phyloP scores from a whole-genome alignment of 2,113 vertebrate species.

The Delphinapterus leucas region DNA sequence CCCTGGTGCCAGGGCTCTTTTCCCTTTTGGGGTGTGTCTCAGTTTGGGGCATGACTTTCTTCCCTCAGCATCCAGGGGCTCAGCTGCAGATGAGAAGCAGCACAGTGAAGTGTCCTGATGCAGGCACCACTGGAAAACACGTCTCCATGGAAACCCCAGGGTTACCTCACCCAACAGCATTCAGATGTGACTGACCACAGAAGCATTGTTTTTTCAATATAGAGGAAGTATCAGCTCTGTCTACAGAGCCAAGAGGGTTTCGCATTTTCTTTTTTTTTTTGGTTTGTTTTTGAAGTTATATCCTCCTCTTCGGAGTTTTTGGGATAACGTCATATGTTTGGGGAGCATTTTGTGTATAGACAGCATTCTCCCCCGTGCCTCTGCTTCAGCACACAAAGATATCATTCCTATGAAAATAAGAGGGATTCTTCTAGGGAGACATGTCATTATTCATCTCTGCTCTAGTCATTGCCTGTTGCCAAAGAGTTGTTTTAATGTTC shows the following conservation, averaged over 20 bases:
- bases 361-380: background rate
- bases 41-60: background rate
- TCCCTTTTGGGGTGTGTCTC: background rate
- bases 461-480: background rate
- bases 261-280: background rate
- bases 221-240: conserved; percentile 21
- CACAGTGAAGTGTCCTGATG: conserved; percentile 34
- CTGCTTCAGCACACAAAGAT: background rate
- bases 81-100: background rate
- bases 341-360: background rate
- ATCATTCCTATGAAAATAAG: background rate
- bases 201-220: background rate
- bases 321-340: background rate
- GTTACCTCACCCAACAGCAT: conserved; percentile 64
- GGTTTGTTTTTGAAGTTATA: conserved; percentile 5
- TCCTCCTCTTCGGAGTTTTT: background rate
- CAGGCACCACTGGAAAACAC: conserved; percentile 24
- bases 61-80: background rate
- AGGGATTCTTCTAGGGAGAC: background rate
- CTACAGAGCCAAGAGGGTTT: background rate
- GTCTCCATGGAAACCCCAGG: conserved; percentile 47
- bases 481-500: conserved; percentile 55
- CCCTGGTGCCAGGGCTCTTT: background rate
- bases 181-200: conserved; percentile 59
- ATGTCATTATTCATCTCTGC: conserved; percentile 19